Base-by-base conservation (phyloP, 2,113 vertebrate genomes). In the Jacana jacana region DNA sequence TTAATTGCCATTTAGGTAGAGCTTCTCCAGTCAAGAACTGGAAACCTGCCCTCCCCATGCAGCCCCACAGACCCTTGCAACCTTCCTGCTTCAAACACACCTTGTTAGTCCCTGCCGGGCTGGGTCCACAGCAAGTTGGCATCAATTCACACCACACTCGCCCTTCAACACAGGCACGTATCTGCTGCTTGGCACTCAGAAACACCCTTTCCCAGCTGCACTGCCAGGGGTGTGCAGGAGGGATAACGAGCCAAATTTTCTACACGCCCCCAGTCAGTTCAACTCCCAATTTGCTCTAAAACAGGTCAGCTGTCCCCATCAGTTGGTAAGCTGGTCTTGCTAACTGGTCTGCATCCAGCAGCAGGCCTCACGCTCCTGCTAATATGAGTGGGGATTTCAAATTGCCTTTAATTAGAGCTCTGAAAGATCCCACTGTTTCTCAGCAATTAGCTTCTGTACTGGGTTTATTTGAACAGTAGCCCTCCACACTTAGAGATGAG, bases 331-430 rank as follows among this genome's bases (percentile, higher is more conserved):
- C 40, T 89, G 79, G 33, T 33, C 79, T 81, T 63, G 13, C 23
- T 78, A 35, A 55, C 54, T 86, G 85, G 37, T 46, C 11, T 6
- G 4, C 18, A 24, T 78, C 80, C 86, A 93, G 68, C 58, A 88
- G 31, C 44, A 57, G 31, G 31, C 46, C 82, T 44, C 51, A 12
- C n/a, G 46, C 30, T 81, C 55, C 44, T 55, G 51, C 64, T 78
- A 70, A 19, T 25, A 75, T 22, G 55, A 68, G 28, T 52, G 30
- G n/a, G 88, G 63, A 52, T 73, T 72, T 89, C 8, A 70, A 88
- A 94, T 88, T 70, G 42, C 27, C 79, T 88, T 93, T 81, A 86
- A 66, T 52, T 76, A 52, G 64, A 63, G 60, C 46, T 91, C 83
- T 91, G 39, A 77, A 91, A 88, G 35, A 68, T 82, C 31, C 17